A percentile compares a stretch with the other conserved stretches of the same genome.
These are phyloP conservation scores for Caradrina clavipalpis DNA, from an alignment of 2,888 invertebrate genomes.

Conservation along the genomic window DNA sequence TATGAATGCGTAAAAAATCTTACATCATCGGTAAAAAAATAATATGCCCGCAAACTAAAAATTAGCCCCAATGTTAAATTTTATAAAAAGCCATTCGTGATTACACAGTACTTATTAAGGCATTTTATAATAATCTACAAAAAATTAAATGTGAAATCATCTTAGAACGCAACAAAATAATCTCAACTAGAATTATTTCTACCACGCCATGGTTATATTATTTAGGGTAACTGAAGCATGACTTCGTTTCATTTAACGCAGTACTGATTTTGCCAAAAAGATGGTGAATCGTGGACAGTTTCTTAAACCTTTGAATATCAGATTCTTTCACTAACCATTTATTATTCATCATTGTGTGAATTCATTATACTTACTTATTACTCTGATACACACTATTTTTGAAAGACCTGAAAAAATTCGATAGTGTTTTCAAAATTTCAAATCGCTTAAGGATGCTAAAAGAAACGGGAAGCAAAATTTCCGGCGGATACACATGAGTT, in stretches of 20 bases:
- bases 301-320: background rate
- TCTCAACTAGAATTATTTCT: slow-evolving; percentile 18
- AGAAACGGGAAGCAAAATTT: slow-evolving; percentile 19
- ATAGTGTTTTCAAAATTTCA: background rate
- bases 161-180: background rate
- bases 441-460: background rate
- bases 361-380: background rate
- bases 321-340: background rate
- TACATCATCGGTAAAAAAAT: background rate
- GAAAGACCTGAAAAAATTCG: rapidly evolving
- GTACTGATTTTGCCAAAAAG: background rate
- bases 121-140: too few relatives aligned
- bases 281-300: background rate
- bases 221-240: slow-evolving; percentile 9
- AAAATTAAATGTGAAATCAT: background rate
- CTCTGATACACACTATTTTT: too few relatives aligned
- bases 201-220: slow-evolving; percentile 13
- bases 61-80: background rate
- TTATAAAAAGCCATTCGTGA: too few relatives aligned
- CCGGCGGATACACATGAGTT: slow-evolving; percentile 45
- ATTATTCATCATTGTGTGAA: rapidly evolving
- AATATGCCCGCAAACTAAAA: background rate
- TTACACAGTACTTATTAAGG: too few relatives aligned
- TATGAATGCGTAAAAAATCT: background rate
- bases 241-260: slow-evolving; percentile 39